These are phyloP conservation scores for Leucophenga montana DNA, from an alignment of 2,888 invertebrate genomes.

Conservation along the genomic window DNA sequence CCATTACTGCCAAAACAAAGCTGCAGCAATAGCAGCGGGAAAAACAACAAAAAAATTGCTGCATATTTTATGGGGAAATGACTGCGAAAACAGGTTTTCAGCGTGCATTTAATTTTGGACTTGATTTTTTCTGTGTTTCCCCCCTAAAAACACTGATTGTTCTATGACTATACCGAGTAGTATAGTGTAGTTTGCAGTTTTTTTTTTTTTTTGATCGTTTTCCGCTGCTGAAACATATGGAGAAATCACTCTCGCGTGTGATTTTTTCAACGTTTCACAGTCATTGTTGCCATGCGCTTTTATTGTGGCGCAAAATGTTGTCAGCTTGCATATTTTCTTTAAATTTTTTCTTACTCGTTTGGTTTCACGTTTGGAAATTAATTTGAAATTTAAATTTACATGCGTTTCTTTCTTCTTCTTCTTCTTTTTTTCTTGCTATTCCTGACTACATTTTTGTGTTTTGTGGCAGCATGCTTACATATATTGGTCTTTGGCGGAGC, in stretches of 20 bases:
- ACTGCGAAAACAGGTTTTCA: constrained; percentile 47
- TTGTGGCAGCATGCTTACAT: too few relatives aligned
- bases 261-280: not conserved
- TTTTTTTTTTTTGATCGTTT: too few relatives aligned
- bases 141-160: not conserved
- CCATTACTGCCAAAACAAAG: constrained; percentile 36
- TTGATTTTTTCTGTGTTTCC: constrained; percentile 24
- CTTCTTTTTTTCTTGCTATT: constrained; percentile 13
- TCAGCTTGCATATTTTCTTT: constrained; percentile 54
- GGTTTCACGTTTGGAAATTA: constrained; percentile 50
- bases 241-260: constrained; percentile 18
- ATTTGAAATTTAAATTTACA: constrained; percentile 63
- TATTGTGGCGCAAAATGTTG: constrained; percentile 38
- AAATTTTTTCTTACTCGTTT: constrained; percentile 8
- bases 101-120: constrained; percentile 43
- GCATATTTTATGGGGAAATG: constrained; percentile 59
- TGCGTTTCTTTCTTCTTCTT: constrained; percentile 41
- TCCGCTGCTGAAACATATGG: constrained; percentile 9
- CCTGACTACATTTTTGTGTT: constrained; percentile 2
- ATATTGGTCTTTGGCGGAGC: too few relatives aligned
- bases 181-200: constrained; percentile 33
- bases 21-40: constrained; percentile 28
- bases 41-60: constrained; percentile 39
- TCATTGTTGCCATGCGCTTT: not conserved
- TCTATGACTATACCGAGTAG: too few relatives aligned